Base-by-base conservation (phyloP, 1,140 invertebrate species). In the Proctacanthus coquilletti region DNA sequence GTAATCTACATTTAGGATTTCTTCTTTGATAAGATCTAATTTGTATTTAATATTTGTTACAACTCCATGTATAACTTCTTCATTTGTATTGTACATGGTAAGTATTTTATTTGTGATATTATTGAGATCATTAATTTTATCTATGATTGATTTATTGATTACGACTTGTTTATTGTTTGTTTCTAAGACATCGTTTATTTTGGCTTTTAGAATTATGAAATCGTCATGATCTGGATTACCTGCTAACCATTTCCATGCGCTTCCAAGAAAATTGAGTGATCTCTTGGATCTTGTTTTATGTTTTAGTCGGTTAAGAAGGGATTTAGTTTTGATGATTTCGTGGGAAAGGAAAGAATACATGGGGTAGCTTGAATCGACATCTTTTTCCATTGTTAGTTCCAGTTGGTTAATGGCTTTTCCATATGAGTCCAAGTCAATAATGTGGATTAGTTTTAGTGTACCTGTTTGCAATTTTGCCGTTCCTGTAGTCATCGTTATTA, bases 1-100 rank as follows among this genome's bases (percentile, higher is more conserved):
- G 13, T 36, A 35, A 10, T 40, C 18, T 5, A 40, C 5, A 23
- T 40, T 40, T 13, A 35, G 4, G 20, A 40, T 35, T 40, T 40
- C 34, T 4, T 32, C 8, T 31, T 41, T 41, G 5, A 36, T 13
- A 15, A 41, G 36, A 21, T 32, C 30, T 18, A 41, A 17, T 32
- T 36, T 30, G 11, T 13, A 36, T 41, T 31, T 15, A 21, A 34
- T 11, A 21, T 4, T 18, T 9, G 15, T n/a, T 17, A 33, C 18
- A 4, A 14, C 15, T 17, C n/a, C n/a, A n/a, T n/a, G n/a, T n/a
- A n/a, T n/a, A n/a, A n/a, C n/a, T n/a, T n/a, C n/a, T n/a, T n/a
- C n/a, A n/a, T n/a, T n/a, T n/a, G n/a, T n/a, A n/a, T n/a, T n/a
- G n/a, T n/a, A n/a, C n/a, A n/a, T n/a, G n/a, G n/a, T n/a, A n/a